A percentile compares a stretch with the other conserved stretches of the same genome.
phyloP scores from a whole-genome alignment of 2,888 invertebrate species.

The Bimastos eiseni region DNA sequence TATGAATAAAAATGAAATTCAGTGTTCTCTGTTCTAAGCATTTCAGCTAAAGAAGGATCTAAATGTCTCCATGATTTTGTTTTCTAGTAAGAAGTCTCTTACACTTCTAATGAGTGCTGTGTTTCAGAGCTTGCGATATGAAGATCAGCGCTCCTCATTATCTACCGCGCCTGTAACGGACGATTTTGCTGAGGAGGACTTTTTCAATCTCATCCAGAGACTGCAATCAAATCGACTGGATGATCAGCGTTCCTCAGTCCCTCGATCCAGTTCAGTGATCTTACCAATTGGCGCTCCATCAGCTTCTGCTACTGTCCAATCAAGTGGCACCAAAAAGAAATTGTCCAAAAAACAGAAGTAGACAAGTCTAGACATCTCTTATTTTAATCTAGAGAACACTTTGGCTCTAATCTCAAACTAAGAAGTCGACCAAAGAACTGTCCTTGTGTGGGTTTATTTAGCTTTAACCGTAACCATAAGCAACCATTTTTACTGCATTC shows the following conservation, averaged over 20 bases:
- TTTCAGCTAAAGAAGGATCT: background rate
- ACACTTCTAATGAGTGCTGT: background rate
- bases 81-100: background rate
- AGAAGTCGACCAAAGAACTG: background rate
- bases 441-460: background rate
- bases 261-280: conserved; percentile 41
- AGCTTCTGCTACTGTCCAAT: background rate
- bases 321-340: background rate
- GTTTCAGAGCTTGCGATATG: conserved; percentile 78
- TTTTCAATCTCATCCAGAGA: conserved; percentile 78
- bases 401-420: background rate
- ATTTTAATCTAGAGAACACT: background rate
- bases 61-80: background rate
- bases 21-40: background rate
- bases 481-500: no score
- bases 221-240: conserved; percentile 74
- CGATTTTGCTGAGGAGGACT: conserved; percentile 93
- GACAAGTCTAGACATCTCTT: background rate
- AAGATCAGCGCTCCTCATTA: conserved; percentile 86
- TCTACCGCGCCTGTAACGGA: conserved; percentile 65
- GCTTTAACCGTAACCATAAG: no score
- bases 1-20: no score
- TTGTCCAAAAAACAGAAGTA: background rate
- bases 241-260: conserved; percentile 79
- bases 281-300: background rate